phyloP scores from a whole-genome alignment of 2,113 vertebrate genomes.

The Ammodytes marinus region DNA sequence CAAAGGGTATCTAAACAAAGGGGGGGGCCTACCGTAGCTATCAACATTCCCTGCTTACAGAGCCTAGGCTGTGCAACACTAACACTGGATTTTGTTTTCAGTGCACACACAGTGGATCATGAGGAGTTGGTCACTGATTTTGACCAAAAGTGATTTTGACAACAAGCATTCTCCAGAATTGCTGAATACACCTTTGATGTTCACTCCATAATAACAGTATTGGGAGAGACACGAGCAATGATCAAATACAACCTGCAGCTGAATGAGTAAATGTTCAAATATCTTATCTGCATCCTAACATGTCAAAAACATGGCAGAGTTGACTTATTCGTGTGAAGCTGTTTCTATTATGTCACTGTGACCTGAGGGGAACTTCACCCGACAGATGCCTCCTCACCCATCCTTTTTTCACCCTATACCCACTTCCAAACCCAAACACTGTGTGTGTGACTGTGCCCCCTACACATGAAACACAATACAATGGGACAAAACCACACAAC shows the following conservation, averaged over 20 bases:
- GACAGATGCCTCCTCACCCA: neutral
- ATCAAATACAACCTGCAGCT: neutral
- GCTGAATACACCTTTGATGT: too few species aligned
- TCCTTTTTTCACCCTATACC: neutral
- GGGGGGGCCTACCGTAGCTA: too few species aligned
- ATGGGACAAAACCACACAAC: too few species aligned
- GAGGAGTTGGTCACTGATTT: too few species aligned
- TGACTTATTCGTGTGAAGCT: neutral
- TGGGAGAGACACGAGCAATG: neutral
- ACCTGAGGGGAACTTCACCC: slow-evolving; percentile 34
- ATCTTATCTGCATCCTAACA: neutral
- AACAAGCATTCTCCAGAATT: too few species aligned
- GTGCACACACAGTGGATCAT: too few species aligned
- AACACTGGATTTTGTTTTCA: too few species aligned
- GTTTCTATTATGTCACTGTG: slow-evolving; percentile 26
- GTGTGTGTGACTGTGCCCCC: neutral
- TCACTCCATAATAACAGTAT: neutral
- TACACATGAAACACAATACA: neutral
- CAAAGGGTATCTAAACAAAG: too few species aligned
- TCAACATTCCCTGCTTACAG: too few species aligned
- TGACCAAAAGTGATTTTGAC: too few species aligned
- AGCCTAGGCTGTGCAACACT: too few species aligned
- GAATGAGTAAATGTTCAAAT: neutral
- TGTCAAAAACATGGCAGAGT: neutral
- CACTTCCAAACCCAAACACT: neutral